Conservation (phyloP, 2,797 vertebrate species). For the Ctenopoma multispine region DNA sequence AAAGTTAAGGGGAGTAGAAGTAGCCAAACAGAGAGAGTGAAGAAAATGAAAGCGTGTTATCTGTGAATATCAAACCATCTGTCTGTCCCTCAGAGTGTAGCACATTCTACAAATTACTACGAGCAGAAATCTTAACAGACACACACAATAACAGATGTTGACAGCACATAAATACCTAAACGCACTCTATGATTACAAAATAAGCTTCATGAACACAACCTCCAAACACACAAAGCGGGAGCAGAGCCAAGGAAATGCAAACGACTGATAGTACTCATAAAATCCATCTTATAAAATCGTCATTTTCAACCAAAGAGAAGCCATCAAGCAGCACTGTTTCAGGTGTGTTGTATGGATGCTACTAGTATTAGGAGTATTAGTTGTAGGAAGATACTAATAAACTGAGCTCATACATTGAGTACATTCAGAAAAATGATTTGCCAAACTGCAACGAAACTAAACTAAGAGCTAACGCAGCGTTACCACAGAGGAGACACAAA, state of each 20-base stretch:
- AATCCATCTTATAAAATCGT: no score
- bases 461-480: no score
- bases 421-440: no score
- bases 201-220: neutral
- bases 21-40: slow-evolving; percentile 62
- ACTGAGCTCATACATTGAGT: no score
- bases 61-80: slow-evolving; percentile 73
- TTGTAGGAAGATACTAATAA: no score
- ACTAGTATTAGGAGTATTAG: no score
- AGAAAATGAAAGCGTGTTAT: slow-evolving; percentile 43
- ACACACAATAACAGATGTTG: slow-evolving; percentile 10
- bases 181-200: neutral
- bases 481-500: neutral
- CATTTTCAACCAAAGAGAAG: no score
- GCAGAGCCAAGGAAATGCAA: neutral
- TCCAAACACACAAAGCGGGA: neutral
- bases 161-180: neutral
- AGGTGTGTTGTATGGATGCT: no score
- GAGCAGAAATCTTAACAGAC: neutral
- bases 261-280: neutral
- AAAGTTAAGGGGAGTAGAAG: slow-evolving; percentile 51
- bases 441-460: no score
- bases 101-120: slow-evolving; percentile 7
- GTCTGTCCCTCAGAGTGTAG: slow-evolving; percentile 48
- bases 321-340: no score